phyloP scores from a whole-genome alignment of 2,113 vertebrate genomes.

The Turdus rufiventris region DNA sequence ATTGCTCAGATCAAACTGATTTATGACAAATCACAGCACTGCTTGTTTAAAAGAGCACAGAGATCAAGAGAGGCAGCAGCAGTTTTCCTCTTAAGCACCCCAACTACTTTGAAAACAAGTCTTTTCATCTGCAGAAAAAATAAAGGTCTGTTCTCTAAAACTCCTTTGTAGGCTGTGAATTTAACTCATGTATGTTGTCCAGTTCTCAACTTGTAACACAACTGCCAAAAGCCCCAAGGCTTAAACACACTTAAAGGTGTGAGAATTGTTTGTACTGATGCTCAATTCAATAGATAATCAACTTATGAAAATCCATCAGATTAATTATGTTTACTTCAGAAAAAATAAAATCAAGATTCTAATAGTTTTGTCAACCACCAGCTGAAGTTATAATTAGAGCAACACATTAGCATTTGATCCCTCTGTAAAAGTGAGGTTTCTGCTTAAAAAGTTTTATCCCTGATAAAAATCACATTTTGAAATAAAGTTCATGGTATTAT shows the following conservation, averaged over 20 bases:
- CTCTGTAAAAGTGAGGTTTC: neutral
- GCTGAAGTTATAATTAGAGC: neutral
- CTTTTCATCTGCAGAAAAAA: neutral
- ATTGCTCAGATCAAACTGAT: neutral
- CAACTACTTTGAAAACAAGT: neutral
- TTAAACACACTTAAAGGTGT: neutral
- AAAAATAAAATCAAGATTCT: neutral
- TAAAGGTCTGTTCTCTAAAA: neutral
- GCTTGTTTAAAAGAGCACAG: neutral
- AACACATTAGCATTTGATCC: neutral
- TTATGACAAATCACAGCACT: neutral
- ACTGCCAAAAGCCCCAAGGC: neutral
- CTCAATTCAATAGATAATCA: neutral
- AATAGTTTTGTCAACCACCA: rapidly evolving
- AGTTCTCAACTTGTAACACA: neutral
- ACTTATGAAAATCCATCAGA: neutral
- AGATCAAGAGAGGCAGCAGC: neutral
- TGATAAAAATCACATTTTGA: neutral
- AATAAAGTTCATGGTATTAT: neutral
- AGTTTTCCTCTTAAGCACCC: neutral
- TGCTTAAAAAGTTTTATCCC: neutral
- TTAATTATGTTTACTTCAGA: neutral
- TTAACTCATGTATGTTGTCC: neutral
- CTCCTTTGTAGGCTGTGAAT: neutral
- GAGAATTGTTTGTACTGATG: neutral